Conservation (phyloP, 2,888 invertebrate genomes). For the Drosophila cognata region DNA sequence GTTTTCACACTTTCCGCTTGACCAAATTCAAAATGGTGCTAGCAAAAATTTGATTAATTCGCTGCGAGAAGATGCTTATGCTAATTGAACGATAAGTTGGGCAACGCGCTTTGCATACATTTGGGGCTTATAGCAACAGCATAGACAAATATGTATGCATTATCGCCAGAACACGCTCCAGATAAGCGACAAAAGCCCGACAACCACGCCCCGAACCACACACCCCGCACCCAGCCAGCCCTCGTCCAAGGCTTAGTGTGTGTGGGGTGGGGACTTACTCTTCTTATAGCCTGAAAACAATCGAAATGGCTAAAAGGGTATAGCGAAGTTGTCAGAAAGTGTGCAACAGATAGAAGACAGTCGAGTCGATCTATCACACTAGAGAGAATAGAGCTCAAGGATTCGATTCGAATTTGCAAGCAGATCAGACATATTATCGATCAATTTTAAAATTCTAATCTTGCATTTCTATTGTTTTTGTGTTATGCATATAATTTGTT, state of each 20-base stretch:
- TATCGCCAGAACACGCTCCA: conserved; percentile 14
- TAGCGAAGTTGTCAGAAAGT: background rate
- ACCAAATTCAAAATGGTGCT: conserved; percentile 4
- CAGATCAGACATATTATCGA: background rate
- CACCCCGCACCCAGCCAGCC: background rate
- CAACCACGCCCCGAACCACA: background rate
- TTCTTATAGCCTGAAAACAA: background rate
- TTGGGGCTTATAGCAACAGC: conserved; percentile 3
- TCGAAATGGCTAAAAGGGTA: background rate
- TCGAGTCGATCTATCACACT: background rate
- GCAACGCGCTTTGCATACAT: conserved; percentile 34
- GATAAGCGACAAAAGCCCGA: conserved; percentile 10
- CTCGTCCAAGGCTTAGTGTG: background rate
- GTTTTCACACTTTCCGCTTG: background rate
- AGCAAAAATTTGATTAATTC: conserved; percentile 40
- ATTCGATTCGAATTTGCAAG: background rate
- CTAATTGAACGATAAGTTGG: conserved; percentile 67
- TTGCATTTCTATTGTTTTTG: background rate
- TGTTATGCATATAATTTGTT: background rate
- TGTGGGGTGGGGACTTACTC: background rate
- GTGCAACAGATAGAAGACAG: background rate
- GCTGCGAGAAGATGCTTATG: conserved; percentile 56
- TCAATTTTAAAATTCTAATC: background rate
- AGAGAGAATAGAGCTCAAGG: background rate
- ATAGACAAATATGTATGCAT: conserved; percentile 18